These are phyloP conservation scores for mouse (Mus musculus) DNA, from an alignment of 2,113 vertebrate genomes.

Conservation along the genomic window GRCm39 chr9:79909001-79909500, in stretches of 20 bases:
- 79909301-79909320: neutral
- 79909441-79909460: neutral
- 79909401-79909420: neutral
- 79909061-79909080: neutral
- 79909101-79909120: neutral
- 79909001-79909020: neutral
- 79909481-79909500: neutral
- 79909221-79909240: neutral
- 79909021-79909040: neutral
- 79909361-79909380: neutral
- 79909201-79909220: neutral
- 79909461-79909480: neutral
- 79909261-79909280: neutral
- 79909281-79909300: neutral
- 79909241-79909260: no score
- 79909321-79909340: neutral
- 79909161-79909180: neutral
- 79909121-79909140: conserved; percentile 1
- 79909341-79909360: neutral
- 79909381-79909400: neutral
- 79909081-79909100: no score
- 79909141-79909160: neutral
- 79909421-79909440: neutral
- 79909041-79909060: neutral
- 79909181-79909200: neutral